phyloP scores from a whole-genome alignment of 1,140 invertebrate species.

The Procambarus virginalis region DNA sequence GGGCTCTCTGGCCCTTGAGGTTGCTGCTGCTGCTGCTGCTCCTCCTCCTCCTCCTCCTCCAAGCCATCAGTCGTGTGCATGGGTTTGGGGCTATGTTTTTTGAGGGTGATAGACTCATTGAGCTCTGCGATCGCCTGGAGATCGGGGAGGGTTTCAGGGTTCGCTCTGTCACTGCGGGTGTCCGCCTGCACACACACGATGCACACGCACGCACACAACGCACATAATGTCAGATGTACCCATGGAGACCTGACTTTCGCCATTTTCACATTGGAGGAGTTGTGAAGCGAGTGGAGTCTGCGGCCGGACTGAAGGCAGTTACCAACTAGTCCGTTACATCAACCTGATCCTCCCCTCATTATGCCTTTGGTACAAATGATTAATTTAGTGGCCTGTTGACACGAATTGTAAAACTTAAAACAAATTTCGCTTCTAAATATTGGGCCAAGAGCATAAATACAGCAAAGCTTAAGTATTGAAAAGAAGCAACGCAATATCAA shows the following conservation, averaged over 20 bases:
- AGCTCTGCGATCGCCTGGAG: background rate
- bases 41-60: background rate
- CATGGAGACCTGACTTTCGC: constrained; percentile 26
- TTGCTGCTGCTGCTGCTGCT: too few relatives aligned
- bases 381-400: too few relatives aligned
- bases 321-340: background rate
- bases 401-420: too few relatives aligned
- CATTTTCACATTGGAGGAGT: constrained; percentile 47
- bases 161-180: background rate
- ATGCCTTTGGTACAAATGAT: background rate
- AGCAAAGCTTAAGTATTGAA: too few relatives aligned
- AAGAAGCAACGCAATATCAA: too few relatives aligned
- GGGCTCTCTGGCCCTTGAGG: background rate
- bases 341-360: background rate
- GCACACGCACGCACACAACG: constrained; percentile 35
- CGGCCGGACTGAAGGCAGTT: background rate
- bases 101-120: background rate
- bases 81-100: constrained; percentile 2
- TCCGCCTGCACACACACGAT: background rate
- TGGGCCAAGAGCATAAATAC: too few relatives aligned
- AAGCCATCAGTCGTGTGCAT: constrained; percentile 3
- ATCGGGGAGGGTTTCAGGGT: background rate
- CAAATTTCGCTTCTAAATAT: too few relatives aligned
- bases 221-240: constrained; percentile 20
- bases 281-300: constrained; percentile 14